Evolutionary conservation across 2,113 vertebrate species (phyloP).

Genomic region (Furnarius figulus): DNA sequence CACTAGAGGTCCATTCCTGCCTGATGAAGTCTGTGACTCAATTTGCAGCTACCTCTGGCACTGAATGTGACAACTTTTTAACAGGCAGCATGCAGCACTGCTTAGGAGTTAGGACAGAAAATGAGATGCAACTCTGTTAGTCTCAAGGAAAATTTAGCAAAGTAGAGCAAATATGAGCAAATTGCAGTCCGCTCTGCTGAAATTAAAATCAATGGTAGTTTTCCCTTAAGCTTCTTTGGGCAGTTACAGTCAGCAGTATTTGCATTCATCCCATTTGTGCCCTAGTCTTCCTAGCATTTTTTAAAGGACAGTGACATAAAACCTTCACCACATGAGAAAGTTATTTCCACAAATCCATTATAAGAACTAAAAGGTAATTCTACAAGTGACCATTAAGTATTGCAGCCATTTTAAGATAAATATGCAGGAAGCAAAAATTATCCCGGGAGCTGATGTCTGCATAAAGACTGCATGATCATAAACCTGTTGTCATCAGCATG

Average conservation of each 20-base stretch:
- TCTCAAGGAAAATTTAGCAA: neutral
- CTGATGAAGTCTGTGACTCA: neutral
- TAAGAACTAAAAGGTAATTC: neutral
- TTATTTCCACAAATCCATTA: neutral
- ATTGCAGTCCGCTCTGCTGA: neutral
- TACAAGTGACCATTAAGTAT: neutral
- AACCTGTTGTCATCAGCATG: neutral
- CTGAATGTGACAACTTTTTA: neutral
- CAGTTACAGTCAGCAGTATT: neutral
- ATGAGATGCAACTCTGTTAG: neutral
- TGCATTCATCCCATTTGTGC: neutral
- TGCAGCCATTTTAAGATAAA: neutral
- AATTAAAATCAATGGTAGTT: neutral
- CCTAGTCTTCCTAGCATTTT: neutral
- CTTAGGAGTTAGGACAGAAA: neutral
- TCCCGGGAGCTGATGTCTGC: neutral
- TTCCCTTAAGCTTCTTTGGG: neutral
- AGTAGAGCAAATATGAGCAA: neutral
- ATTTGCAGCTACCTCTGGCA: neutral
- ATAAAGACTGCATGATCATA: neutral
- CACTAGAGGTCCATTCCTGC: neutral
- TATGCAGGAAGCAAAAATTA: neutral
- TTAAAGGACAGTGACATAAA: neutral
- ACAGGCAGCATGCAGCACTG: neutral
- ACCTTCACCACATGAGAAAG: neutral